Base-by-base conservation (phyloP, 2,888 invertebrate genomes). In the Rotaria sp. region DNA sequence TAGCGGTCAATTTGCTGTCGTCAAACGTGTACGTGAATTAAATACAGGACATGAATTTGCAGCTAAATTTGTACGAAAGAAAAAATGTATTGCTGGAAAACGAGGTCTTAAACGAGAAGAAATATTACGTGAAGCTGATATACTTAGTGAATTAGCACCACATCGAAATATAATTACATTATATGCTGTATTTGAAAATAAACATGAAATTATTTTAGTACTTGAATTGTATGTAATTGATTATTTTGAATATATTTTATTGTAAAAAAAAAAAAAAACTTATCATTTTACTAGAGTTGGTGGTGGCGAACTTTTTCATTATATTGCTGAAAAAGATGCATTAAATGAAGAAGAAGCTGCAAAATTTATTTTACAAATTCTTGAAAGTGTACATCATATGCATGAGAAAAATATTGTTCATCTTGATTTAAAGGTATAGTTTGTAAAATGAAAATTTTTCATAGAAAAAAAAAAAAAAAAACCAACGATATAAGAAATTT, bases 221-320 rank as follows among this genome's bases (percentile, higher is more conserved):
- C 90, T 94, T 87, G 93, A 94, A 90, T 90, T 94, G 92, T 93
- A 90, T 91, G 92, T 90, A 52, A 85, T 74, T 30, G 57, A 50
- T 11, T 0, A 55, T 38, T 74, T 35, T 15, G 24, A 84, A 57
- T 80, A 50, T 18, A 50, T 45, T 21, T 35, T 35, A 57, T 57
- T 30, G 52, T 85, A 80, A 45, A 4, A 7, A 50, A 84, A n/a
- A 50, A 67, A 41, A 38, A 55, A 30, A 21, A 15, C 45, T n/a
- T 30, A 85, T 67, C 84, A 55, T 41, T 87, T 15, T 90, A 91
- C 52, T 89, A 93, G 93, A 87, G 93, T 94, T 80, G 92, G 93
- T 87, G 94, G 94, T 84, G 94, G 94, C 45, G 94, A 94, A 90
- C 90, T 94, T 86, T 94, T 94, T 90, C 93, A 94, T 88, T 93